Percentiles rank a stretch among this genome's conserved stretches.
Evolutionary conservation across 2,113 vertebrate species (phyloP).

Genomic region (Beaufortia kweichowensis): DNA sequence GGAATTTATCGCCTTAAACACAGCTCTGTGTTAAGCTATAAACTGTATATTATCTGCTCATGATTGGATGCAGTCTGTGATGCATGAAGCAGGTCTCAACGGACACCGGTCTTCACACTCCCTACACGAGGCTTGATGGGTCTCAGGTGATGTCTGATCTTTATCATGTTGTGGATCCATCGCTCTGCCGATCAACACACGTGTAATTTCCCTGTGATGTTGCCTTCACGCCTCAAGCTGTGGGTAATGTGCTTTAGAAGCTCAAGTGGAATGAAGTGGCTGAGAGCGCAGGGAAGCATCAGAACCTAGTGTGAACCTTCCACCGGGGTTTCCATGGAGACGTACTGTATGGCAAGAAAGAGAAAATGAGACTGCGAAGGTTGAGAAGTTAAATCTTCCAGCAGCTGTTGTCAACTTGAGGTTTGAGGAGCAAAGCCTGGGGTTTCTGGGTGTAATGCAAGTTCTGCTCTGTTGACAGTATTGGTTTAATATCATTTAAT

Average conservation of each 20-base stretch:
- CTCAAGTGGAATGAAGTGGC: conserved; percentile 2
- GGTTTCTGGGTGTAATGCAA: background rate
- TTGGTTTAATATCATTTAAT: too few relatives aligned
- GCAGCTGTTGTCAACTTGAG: background rate
- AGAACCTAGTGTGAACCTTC: background rate
- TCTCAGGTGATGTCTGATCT: conserved; percentile 23
- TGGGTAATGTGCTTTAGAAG: conserved; percentile 5
- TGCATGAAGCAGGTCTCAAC: background rate
- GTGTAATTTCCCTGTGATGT: conserved; percentile 16
- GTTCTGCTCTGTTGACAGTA: too few relatives aligned
- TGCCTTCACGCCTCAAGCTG: conserved; percentile 13
- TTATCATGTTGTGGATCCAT: conserved; percentile 7
- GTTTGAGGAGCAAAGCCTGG: background rate
- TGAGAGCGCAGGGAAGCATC: background rate
- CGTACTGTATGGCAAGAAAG: background rate
- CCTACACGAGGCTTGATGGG: background rate
- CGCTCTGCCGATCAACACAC: background rate
- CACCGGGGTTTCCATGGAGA: conserved; percentile 8
- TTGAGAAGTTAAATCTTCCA: background rate
- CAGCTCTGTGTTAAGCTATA: background rate
- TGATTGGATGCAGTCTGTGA: background rate
- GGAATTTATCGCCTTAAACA: background rate
- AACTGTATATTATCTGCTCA: background rate
- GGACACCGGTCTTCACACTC: background rate
- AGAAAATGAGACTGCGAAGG: background rate